A percentile compares a stretch with the other conserved stretches of the same genome.
These are phyloP conservation scores for Leucophora obtusa DNA, from an alignment of 2,888 invertebrate genomes.

Conservation along the genomic window DNA sequence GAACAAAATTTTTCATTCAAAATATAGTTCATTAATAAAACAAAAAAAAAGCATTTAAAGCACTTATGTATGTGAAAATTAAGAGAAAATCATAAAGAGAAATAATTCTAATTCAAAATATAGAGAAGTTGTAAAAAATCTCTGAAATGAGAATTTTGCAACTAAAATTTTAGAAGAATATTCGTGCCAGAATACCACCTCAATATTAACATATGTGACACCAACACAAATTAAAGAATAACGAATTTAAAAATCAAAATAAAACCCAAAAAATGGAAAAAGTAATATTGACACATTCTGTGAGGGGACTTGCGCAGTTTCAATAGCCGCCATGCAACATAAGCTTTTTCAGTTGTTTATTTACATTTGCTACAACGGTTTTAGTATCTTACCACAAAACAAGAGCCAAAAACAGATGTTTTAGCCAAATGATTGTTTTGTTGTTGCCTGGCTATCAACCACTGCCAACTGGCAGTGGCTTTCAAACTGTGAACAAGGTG, in stretches of 20 bases:
- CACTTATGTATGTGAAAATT: neutral
- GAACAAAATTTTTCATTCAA: constrained; percentile 23
- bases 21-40: constrained; percentile 7
- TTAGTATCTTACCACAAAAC: neutral
- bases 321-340: constrained; percentile 4
- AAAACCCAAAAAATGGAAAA: constrained; percentile 26
- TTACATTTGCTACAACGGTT: constrained; percentile 9
- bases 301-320: constrained; percentile 21
- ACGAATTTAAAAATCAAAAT: constrained; percentile 13
- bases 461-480: constrained; percentile 34
- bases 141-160: neutral
- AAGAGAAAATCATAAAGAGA: neutral
- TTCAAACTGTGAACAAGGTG: constrained; percentile 55
- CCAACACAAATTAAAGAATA: neutral
- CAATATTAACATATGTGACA: neutral
- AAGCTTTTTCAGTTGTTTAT: constrained; percentile 12
- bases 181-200: neutral
- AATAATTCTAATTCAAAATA: neutral
- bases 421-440: constrained; percentile 26
- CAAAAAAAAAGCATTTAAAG: neutral
- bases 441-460: constrained; percentile 5
- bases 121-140: neutral
- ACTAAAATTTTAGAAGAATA: neutral
- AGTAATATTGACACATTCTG: neutral
- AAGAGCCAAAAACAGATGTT: constrained; percentile 24